These are phyloP conservation scores for Silurus asotus DNA, from an alignment of 2,113 vertebrate species.

Conservation along the genomic window DNA sequence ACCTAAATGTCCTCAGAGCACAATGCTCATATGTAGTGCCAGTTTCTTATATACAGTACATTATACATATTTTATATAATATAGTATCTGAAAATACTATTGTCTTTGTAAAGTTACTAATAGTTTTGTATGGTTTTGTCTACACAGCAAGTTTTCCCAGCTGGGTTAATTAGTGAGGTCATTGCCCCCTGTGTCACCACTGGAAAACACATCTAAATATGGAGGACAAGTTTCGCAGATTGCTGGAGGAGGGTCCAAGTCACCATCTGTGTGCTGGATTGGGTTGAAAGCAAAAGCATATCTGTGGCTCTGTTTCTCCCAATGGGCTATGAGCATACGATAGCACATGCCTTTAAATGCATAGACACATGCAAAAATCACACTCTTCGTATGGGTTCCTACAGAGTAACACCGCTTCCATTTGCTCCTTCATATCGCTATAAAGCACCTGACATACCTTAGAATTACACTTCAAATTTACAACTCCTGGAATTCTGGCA, in stretches of 20 bases:
- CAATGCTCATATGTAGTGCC: background rate
- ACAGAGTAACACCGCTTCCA: background rate
- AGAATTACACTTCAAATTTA: background rate
- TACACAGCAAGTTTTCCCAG: background rate
- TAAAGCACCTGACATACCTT: background rate
- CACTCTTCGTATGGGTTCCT: background rate
- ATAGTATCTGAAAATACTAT: background rate
- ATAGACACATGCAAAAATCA: constrained; percentile 16
- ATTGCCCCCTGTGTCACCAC: background rate
- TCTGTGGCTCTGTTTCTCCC: constrained; percentile 27
- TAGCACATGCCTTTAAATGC: constrained; percentile 35
- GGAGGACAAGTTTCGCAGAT: constrained; percentile 16
- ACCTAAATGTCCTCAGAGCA: background rate
- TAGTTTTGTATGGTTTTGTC: background rate
- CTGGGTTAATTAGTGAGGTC: constrained; percentile 43
- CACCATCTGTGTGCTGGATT: constrained; percentile 50
- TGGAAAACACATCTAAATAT: constrained; percentile 3
- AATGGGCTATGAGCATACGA: constrained; percentile 31
- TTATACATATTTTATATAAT: background rate
- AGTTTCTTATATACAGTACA: background rate
- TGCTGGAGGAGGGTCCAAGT: constrained; percentile 16
- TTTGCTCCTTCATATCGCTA: background rate
- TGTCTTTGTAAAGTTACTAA: background rate
- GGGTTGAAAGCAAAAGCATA: constrained; percentile 43
- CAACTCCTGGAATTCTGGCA: background rate